Percentiles rank a stretch among this genome's conserved stretches.
Conservation (phyloP, 2,888 invertebrate species). For the Agrochola circellaris region DNA sequence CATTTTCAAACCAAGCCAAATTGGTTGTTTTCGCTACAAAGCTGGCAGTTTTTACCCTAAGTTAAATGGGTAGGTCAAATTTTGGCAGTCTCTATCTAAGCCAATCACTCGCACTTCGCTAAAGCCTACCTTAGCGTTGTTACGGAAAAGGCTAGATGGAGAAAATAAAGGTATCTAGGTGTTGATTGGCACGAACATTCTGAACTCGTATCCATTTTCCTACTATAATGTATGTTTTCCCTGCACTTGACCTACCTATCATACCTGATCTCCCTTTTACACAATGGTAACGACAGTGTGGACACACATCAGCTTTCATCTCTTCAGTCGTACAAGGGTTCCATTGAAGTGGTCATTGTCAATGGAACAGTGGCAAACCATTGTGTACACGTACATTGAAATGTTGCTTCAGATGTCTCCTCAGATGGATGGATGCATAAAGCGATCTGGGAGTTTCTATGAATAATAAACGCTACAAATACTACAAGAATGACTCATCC, state of each 20-base stretch:
- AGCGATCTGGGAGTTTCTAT: slow-evolving; percentile 14
- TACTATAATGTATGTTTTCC: slow-evolving; percentile 24
- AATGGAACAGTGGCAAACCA: slow-evolving; percentile 27
- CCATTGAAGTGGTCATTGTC: slow-evolving; percentile 45
- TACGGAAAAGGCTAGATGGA: background rate
- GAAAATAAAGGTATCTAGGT: background rate
- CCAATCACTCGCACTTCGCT: slow-evolving; percentile 10
- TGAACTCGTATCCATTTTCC: slow-evolving; percentile 8
- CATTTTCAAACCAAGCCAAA: slow-evolving; percentile 10
- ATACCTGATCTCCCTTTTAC: slow-evolving; percentile 16
- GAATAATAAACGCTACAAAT: slow-evolving; percentile 6
- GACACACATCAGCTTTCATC: slow-evolving; percentile 47
- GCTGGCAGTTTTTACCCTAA: background rate
- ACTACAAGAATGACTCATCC: background rate
- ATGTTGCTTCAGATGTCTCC: slow-evolving; percentile 12
- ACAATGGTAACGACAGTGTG: slow-evolving; percentile 43
- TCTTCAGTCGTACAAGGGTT: slow-evolving; percentile 27
- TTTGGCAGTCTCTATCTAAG: slow-evolving; percentile 19
- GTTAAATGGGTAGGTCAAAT: slow-evolving; percentile 25
- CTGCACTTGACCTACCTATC: slow-evolving; percentile 42
- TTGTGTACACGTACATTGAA: slow-evolving; percentile 43
- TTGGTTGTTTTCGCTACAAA: slow-evolving; percentile 15
- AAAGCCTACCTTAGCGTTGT: background rate
- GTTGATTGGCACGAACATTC: background rate
- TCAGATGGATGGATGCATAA: background rate